phyloP scores from a whole-genome alignment of 2,888 invertebrate genomes.

The Amphipyra berbera region DNA sequence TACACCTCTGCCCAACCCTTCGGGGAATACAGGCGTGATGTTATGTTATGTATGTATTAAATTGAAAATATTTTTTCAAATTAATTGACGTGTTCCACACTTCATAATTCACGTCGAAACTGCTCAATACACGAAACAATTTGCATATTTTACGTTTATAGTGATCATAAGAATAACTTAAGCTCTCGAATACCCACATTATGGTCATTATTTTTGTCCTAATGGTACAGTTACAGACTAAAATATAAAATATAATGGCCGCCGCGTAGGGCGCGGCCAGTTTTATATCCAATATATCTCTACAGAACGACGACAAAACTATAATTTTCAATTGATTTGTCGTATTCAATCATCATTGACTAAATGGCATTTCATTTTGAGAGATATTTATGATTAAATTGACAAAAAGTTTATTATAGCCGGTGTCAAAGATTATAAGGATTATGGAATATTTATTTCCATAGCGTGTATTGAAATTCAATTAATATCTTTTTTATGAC shows the following conservation, averaged over 20 bases:
- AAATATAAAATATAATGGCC: conserved; percentile 49
- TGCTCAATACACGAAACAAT: conserved; percentile 52
- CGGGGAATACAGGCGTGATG: no score
- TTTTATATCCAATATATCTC: conserved; percentile 41
- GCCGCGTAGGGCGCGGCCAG: conserved; percentile 34
- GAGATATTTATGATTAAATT: conserved; percentile 31
- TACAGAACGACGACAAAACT: conserved; percentile 24
- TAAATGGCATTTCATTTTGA: conserved; percentile 28
- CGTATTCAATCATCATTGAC: conserved; percentile 43
- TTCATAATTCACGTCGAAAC: conserved; percentile 40
- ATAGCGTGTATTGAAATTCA: conserved; percentile 22
- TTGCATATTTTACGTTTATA: conserved; percentile 65
- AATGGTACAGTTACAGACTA: conserved; percentile 53
- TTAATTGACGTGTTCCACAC: conserved; percentile 40
- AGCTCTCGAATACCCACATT: conserved; percentile 57
- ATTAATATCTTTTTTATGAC: conserved; percentile 17
- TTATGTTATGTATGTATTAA: no score
- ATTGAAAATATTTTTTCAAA: no score
- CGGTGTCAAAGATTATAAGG: conserved; percentile 27
- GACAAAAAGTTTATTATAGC: conserved; percentile 26
- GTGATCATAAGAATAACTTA: conserved; percentile 62
- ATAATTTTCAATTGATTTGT: conserved; percentile 41
- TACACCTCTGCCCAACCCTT: no score
- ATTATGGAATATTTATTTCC: conserved; percentile 28
- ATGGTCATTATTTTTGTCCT: conserved; percentile 53